These are phyloP conservation scores for Marcusenius ussheri DNA, from an alignment of 2,113 vertebrate genomes.

Conservation along the genomic window DNA sequence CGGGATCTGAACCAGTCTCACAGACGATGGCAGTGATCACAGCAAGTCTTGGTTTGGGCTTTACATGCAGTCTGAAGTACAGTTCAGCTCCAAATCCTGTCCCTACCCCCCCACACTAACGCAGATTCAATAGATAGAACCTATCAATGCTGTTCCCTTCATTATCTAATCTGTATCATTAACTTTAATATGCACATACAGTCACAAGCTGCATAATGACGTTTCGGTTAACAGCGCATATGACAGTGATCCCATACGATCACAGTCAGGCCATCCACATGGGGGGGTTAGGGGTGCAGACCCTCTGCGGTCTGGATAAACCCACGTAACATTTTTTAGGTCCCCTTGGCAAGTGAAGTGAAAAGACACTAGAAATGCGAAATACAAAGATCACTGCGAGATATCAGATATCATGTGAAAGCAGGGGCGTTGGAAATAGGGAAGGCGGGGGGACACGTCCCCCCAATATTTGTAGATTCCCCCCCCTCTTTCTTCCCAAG, in stretches of 20 bases:
- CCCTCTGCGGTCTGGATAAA: neutral
- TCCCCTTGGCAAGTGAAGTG: too few species aligned
- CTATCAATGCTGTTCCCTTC: neutral
- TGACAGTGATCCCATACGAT: neutral
- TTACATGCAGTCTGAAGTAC: neutral
- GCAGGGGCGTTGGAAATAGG: too few species aligned
- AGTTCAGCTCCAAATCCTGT: neutral
- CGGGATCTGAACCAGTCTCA: neutral
- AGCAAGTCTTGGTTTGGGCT: neutral
- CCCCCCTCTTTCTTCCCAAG: too few species aligned
- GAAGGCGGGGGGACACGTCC: too few species aligned
- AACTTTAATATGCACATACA: neutral
- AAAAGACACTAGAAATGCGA: too few species aligned
- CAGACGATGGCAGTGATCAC: neutral
- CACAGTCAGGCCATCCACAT: neutral
- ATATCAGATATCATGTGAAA: too few species aligned
- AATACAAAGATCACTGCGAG: too few species aligned
- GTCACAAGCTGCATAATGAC: neutral
- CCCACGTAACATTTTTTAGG: neutral
- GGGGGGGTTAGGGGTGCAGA: neutral
- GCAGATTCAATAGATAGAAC: neutral
- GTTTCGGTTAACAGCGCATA: neutral
- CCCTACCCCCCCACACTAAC: neutral
- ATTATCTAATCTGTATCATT: neutral
- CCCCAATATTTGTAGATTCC: too few species aligned